A percentile compares a stretch with the other conserved stretches of the same genome.
These are phyloP conservation scores for Pemphigus obesinymphae DNA, from an alignment of 1,140 invertebrate species.

Conservation along the genomic window DNA sequence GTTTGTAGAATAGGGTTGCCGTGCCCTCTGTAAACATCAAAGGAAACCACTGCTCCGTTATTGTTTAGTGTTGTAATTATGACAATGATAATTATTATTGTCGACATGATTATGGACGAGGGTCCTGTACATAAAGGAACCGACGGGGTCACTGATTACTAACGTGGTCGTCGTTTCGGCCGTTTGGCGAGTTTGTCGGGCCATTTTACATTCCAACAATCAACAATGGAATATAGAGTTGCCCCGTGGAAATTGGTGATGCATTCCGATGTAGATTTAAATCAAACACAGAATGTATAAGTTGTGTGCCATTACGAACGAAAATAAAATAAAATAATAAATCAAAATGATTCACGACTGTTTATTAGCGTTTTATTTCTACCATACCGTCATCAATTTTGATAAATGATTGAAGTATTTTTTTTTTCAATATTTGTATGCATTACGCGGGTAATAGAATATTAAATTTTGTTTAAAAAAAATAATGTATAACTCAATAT, in stretches of 20 bases:
- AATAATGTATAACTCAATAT: no score
- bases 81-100: neutral
- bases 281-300: neutral
- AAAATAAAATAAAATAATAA: no score
- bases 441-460: no score
- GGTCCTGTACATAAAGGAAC: neutral
- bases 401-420: no score
- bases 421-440: no score
- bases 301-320: no score
- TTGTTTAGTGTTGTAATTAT: neutral
- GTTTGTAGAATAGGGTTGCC: neutral
- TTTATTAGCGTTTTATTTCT: no score
- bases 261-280: neutral
- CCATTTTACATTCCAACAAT: neutral
- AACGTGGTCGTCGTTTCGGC: neutral
- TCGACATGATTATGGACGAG: neutral
- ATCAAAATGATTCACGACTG: no score
- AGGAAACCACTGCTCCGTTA: neutral
- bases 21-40: neutral
- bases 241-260: neutral
- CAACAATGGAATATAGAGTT: no score
- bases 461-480: no score
- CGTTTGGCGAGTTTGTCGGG: neutral
- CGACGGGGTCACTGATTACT: neutral
- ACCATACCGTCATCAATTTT: neutral